A percentile compares a stretch with the other conserved stretches of the same genome.
phyloP scores from a whole-genome alignment of 2,797 vertebrate species.

The Rhinatrema bivittatum region DNA sequence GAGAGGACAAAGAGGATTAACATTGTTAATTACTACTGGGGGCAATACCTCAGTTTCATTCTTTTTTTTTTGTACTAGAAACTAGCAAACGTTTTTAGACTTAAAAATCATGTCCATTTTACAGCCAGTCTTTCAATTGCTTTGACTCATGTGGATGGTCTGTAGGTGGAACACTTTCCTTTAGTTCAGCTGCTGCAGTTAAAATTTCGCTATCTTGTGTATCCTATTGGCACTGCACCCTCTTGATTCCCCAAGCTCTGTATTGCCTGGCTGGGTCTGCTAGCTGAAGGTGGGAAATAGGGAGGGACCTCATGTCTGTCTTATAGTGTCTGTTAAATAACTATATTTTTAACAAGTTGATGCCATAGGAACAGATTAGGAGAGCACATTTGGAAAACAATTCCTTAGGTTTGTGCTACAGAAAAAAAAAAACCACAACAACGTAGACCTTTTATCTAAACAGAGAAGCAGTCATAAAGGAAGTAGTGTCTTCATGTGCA shows the following conservation, averaged over 20 bases:
- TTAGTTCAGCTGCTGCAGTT: constrained; percentile 38
- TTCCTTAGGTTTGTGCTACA: too few species aligned
- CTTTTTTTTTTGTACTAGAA: constrained; percentile 28
- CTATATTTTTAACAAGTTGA: too few species aligned
- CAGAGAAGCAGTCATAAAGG: too few species aligned
- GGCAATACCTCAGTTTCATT: constrained; percentile 45
- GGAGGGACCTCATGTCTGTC: not conserved
- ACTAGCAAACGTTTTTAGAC: constrained; percentile 19
- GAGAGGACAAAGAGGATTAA: constrained; percentile 63
- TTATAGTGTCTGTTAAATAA: constrained; percentile 18
- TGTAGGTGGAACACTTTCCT: constrained; percentile 67
- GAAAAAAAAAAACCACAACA: too few species aligned
- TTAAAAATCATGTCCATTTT: constrained; percentile 11
- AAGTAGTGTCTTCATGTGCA: too few species aligned
- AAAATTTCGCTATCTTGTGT: constrained; percentile 21
- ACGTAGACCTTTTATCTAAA: too few species aligned
- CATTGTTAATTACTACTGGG: constrained; percentile 62
- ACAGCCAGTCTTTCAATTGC: constrained; percentile 17
- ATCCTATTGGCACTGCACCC: too few species aligned
- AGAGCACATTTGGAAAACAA: too few species aligned
- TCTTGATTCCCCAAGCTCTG: constrained; percentile 6
- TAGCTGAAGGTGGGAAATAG: too few species aligned
- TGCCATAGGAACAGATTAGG: too few species aligned
- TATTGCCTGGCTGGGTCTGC: constrained; percentile 29
- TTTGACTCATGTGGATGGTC: constrained; percentile 38